These are phyloP conservation scores for Onychorhynchus coronatus DNA, from an alignment of 2,113 vertebrate species.

Conservation along the genomic window DNA sequence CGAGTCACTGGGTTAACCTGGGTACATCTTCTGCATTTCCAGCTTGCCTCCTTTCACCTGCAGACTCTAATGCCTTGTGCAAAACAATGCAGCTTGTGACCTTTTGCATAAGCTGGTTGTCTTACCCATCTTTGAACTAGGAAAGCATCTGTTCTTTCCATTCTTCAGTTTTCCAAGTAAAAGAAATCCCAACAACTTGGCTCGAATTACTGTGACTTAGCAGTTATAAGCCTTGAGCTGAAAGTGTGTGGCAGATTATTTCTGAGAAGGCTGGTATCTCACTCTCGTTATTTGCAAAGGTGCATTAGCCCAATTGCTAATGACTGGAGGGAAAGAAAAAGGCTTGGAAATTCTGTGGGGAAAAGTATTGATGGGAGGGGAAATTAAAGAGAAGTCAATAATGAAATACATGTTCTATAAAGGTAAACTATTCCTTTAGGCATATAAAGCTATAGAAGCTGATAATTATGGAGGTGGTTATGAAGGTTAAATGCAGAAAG, in stretches of 20 bases:
- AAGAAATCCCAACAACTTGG: not conserved
- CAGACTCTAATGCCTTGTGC: not conserved
- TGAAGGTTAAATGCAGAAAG: constrained; percentile 13
- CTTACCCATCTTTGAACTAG: not conserved
- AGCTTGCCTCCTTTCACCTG: not conserved
- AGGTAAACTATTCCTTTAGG: not conserved
- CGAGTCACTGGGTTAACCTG: not conserved
- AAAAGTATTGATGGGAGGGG: not conserved
- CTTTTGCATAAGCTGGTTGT: not conserved
- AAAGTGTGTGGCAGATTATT: not conserved
- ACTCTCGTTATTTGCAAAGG: not conserved
- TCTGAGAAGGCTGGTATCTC: not conserved
- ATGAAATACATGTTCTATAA: not conserved
- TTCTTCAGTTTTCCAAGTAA: not conserved
- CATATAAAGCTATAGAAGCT: not conserved
- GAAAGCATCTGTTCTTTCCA: not conserved
- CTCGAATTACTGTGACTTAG: not conserved
- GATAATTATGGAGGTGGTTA: not conserved
- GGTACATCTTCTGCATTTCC: not conserved
- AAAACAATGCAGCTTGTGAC: not conserved
- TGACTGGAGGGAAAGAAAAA: not conserved
- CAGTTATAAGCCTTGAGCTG: not conserved
- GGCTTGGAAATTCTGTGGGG: not conserved
- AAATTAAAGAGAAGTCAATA: not conserved
- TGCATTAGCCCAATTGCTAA: not conserved